These are phyloP conservation scores for Tyrophagus putrescentiae DNA, from an alignment of 1,140 invertebrate species.

Conservation along the genomic window DNA sequence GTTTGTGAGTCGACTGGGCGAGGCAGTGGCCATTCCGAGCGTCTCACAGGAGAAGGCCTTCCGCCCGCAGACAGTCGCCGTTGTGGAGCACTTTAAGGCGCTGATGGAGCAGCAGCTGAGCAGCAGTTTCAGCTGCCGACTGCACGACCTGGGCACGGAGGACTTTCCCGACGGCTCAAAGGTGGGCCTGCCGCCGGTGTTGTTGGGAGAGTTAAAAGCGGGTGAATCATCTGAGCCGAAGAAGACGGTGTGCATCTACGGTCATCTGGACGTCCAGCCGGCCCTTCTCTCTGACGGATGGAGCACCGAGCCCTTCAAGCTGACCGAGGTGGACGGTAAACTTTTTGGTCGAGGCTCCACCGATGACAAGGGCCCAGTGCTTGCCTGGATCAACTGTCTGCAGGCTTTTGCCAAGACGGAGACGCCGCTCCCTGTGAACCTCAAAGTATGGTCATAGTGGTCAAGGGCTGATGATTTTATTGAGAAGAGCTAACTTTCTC, in stretches of 20 bases:
- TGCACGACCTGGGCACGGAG: slow-evolving; percentile 61
- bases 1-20: slow-evolving; percentile 60
- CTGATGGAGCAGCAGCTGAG: background rate
- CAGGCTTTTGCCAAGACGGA: slow-evolving; percentile 63
- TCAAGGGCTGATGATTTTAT: background rate
- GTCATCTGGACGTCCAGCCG: slow-evolving; percentile 95
- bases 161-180: slow-evolving; percentile 52
- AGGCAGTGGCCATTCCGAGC: slow-evolving; percentile 80
- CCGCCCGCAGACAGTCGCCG: slow-evolving; percentile 50
- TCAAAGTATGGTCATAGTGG: slow-evolving; percentile 53
- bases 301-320: slow-evolving; percentile 81
- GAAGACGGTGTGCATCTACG: slow-evolving; percentile 83
- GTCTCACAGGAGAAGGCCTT: slow-evolving; percentile 71
- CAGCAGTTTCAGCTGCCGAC: slow-evolving; percentile 38
- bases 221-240: slow-evolving; percentile 61
- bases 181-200: slow-evolving; percentile 67
- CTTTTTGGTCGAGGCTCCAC: slow-evolving; percentile 79
- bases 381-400: slow-evolving; percentile 87
- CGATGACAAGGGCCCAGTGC: slow-evolving; percentile 68
- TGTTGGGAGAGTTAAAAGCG: slow-evolving; percentile 59
- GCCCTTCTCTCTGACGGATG: slow-evolving; percentile 80
- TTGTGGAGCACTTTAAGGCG: slow-evolving; percentile 52
- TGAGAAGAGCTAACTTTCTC: background rate
- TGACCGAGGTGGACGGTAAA: slow-evolving; percentile 75
- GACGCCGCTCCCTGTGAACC: slow-evolving; percentile 64